Evolutionary conservation across 2,888 invertebrate genomes (phyloP).

Genomic region (Brachyptera putata): DNA sequence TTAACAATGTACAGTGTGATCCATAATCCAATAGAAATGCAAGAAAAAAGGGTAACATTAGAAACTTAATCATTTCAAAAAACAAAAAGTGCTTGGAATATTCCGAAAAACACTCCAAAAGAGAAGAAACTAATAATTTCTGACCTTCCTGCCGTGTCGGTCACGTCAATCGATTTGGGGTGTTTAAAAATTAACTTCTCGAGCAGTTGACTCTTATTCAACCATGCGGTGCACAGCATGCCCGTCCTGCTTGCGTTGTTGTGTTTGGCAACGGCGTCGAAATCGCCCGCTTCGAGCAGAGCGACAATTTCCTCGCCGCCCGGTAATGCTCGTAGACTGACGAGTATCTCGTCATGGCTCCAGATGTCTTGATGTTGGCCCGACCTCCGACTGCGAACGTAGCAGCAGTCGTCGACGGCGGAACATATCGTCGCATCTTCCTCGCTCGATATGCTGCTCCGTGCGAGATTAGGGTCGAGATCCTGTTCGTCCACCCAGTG

Average conservation of each 20-base stretch:
- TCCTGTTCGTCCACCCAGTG: slow-evolving; percentile 13
- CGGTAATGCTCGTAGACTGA: slow-evolving; percentile 25
- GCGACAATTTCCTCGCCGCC: slow-evolving; percentile 28
- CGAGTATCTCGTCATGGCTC: slow-evolving; percentile 25
- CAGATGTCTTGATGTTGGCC: slow-evolving; percentile 29
- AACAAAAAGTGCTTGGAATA: too few species aligned
- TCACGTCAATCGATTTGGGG: slow-evolving; percentile 57
- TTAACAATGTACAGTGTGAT: too few species aligned
- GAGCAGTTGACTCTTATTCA: slow-evolving; percentile 55
- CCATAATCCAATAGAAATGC: too few species aligned
- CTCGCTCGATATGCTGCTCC: slow-evolving; percentile 6
- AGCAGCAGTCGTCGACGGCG: neutral
- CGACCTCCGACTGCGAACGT: too few species aligned
- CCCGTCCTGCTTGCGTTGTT: slow-evolving; percentile 50
- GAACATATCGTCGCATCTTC: neutral
- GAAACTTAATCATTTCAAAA: too few species aligned
- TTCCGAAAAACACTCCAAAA: too few species aligned
- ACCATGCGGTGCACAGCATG: slow-evolving; percentile 58
- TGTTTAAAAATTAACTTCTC: slow-evolving; percentile 51
- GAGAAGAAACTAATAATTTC: too few species aligned
- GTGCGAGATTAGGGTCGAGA: neutral
- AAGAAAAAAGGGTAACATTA: too few species aligned
- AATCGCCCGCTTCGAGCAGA: slow-evolving; percentile 25
- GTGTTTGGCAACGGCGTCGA: slow-evolving; percentile 32
- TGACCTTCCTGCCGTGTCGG: slow-evolving; percentile 66